These are phyloP conservation scores for Cydia strobilella DNA, from an alignment of 1,140 invertebrate genomes.

Conservation along the genomic window DNA sequence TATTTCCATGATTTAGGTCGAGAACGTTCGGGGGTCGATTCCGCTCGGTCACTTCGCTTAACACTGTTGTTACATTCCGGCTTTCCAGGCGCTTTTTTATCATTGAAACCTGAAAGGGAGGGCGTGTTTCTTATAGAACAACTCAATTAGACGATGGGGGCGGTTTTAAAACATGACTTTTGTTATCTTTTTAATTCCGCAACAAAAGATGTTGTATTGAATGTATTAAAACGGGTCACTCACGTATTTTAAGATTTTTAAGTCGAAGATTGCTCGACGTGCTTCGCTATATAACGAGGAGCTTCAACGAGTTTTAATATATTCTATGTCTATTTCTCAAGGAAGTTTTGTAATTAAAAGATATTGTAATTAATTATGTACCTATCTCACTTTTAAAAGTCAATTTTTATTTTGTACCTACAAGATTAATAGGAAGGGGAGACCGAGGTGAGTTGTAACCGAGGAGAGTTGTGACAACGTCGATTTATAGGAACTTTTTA, in stretches of 20 bases:
- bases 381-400: background rate
- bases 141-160: conserved; percentile 52
- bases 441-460: no score
- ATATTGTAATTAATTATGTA: background rate
- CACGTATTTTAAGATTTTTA: no score
- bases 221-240: no score
- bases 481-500: no score
- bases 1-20: conserved; percentile 65
- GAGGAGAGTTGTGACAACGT: no score
- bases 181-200: conserved; percentile 23
- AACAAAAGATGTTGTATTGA: background rate
- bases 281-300: no score
- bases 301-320: no score
- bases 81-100: conserved; percentile 52
- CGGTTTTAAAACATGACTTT: conserved; percentile 9
- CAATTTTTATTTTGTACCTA: no score
- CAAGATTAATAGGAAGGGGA: no score
- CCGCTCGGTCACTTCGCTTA: conserved; percentile 66
- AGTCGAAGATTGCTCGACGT: no score
- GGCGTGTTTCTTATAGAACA: conserved; percentile 47
- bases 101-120: conserved; percentile 52
- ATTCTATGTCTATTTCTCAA: no score
- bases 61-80: conserved; percentile 62
- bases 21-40: conserved; percentile 55
- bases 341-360: no score